Percentiles rank a stretch among this genome's conserved stretches.
phyloP scores from a whole-genome alignment of 1,140 invertebrate genomes.

The Drosophila paulistorum region DNA sequence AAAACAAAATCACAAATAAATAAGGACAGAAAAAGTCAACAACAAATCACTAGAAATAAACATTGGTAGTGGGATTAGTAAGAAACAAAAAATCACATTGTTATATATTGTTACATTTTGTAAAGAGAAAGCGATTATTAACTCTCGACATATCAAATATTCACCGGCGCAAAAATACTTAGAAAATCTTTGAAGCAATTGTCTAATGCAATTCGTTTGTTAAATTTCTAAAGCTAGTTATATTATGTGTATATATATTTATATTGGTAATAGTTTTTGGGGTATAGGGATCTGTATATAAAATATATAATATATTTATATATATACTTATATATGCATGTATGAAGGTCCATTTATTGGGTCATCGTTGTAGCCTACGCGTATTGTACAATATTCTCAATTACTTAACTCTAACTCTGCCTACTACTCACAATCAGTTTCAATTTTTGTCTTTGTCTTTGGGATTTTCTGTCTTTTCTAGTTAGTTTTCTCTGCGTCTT shows the following conservation, averaged over 20 bases:
- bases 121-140: slow-evolving; percentile 19
- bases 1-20: too few species aligned
- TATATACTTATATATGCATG: slow-evolving; percentile 3
- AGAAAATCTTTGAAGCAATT: slow-evolving; percentile 52
- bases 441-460: slow-evolving; percentile 55
- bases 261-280: slow-evolving; percentile 6
- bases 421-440: slow-evolving; percentile 62
- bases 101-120: slow-evolving; percentile 20
- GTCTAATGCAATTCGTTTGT: slow-evolving; percentile 50
- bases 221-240: slow-evolving; percentile 36
- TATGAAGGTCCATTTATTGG: slow-evolving; percentile 40
- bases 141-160: slow-evolving; percentile 6
- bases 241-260: slow-evolving; percentile 6
- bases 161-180: slow-evolving; percentile 40
- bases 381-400: slow-evolving; percentile 62
- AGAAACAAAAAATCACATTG: slow-evolving; percentile 10
- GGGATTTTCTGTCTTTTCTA: slow-evolving; percentile 50
- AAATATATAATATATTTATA: slow-evolving; percentile 6
- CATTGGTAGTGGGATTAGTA: neutral
- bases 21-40: too few species aligned
- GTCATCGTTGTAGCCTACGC: slow-evolving; percentile 59
- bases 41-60: too few species aligned
- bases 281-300: slow-evolving; percentile 24
- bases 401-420: slow-evolving; percentile 17
- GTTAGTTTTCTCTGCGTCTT: slow-evolving; percentile 31